Evolutionary conservation across 1,140 invertebrate species (phyloP).

Genomic region (Bombus ignitus): DNA sequence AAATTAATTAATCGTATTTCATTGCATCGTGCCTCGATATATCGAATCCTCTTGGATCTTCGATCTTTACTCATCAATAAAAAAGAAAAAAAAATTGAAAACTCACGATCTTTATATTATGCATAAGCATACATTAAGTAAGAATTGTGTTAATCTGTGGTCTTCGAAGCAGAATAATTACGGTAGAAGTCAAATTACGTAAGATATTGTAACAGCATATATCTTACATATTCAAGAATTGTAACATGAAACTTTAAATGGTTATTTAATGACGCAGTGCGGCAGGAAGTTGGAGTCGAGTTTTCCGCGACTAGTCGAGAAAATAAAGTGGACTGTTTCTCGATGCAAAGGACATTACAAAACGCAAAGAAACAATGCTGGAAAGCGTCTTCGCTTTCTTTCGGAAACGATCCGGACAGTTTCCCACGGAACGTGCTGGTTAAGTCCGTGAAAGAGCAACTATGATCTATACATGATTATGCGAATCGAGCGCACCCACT

Average conservation of each 20-base stretch:
- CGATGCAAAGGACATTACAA: not conserved
- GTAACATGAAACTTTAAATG: not conserved
- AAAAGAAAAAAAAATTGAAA: no score
- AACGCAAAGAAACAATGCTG: constrained; percentile 37
- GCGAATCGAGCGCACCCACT: not conserved
- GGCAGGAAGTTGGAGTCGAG: not conserved
- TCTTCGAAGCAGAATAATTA: not conserved
- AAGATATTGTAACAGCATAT: not conserved
- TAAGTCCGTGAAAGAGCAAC: not conserved
- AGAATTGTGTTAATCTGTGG: not conserved
- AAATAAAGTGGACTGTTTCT: not conserved
- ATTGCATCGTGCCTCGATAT: not conserved
- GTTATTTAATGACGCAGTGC: not conserved
- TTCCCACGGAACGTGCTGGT: constrained; percentile 16
- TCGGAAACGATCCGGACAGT: constrained; percentile 33
- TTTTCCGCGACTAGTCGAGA: constrained; percentile 1
- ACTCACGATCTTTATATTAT: no score
- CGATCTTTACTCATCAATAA: not conserved
- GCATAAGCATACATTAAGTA: no score
- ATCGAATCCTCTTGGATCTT: not conserved
- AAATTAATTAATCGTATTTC: not conserved
- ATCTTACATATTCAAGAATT: not conserved
- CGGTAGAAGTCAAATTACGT: not conserved
- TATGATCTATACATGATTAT: not conserved
- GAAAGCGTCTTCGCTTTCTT: constrained; percentile 53